A percentile compares a stretch with the other conserved stretches of the same genome.
These are phyloP conservation scores for Bostrychus sinensis DNA, from an alignment of 2,113 vertebrate species.

Conservation along the genomic window DNA sequence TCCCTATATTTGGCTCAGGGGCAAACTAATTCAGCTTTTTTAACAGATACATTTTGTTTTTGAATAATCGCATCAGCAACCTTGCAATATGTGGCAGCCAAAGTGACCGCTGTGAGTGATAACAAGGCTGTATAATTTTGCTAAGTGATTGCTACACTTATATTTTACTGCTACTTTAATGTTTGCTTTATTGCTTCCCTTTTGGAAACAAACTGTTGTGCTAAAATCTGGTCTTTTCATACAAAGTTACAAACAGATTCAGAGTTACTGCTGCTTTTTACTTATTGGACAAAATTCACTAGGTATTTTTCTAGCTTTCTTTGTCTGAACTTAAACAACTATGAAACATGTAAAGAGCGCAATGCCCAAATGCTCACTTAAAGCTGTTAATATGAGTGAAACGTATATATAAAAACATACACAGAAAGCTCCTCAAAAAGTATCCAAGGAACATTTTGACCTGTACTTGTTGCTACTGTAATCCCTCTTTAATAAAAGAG, in stretches of 20 bases:
- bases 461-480: conserved; percentile 70
- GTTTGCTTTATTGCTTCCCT: conserved; percentile 26
- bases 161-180: conserved; percentile 20
- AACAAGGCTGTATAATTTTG: conserved; percentile 2
- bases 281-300: neutral
- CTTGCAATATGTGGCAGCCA: conserved; percentile 7
- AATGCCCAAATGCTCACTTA: conserved; percentile 47
- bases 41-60: conserved; percentile 4
- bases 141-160: conserved; percentile 3
- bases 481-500: conserved; percentile 79
- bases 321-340: conserved; percentile 26
- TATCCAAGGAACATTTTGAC: conserved; percentile 60
- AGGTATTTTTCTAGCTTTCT: neutral
- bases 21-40: neutral
- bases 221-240: conserved; percentile 12
- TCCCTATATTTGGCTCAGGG: conserved; percentile 2
- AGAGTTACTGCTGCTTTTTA: conserved; percentile 2
- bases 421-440: conserved; percentile 56
- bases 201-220: conserved; percentile 25
- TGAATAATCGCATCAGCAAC: neutral
- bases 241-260: conserved; percentile 5
- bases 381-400: conserved; percentile 58
- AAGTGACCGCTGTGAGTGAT: conserved; percentile 15
- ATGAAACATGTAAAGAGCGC: conserved; percentile 30
- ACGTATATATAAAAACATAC: conserved; percentile 51